These are phyloP conservation scores for Potamilus streckersoni DNA, from an alignment of 1,140 invertebrate genomes.

Conservation along the genomic window DNA sequence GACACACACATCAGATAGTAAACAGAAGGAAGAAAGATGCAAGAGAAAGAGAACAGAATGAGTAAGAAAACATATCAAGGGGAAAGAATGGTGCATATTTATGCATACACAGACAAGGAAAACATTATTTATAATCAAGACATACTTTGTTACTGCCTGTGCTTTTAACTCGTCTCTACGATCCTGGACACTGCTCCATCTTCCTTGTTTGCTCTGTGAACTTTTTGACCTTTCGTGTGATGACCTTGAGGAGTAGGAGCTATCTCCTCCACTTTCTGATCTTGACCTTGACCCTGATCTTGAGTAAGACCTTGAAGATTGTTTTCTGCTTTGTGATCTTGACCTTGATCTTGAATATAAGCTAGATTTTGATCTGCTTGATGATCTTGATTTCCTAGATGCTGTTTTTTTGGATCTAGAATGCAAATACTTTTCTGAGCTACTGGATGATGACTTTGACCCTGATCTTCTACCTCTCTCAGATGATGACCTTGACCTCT, in stretches of 20 bases:
- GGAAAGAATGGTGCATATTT: too few relatives aligned
- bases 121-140: too few relatives aligned
- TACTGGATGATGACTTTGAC: slow-evolving; percentile 17
- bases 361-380: slow-evolving; percentile 1
- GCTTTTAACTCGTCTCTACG: too few relatives aligned
- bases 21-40: too few relatives aligned
- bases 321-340: slow-evolving; percentile 1
- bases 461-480: slow-evolving; percentile 8
- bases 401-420: slow-evolving; percentile 5
- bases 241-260: not conserved
- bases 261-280: slow-evolving; percentile 8
- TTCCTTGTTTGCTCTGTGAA: too few relatives aligned
- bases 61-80: too few relatives aligned
- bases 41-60: too few relatives aligned
- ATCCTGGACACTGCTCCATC: too few relatives aligned
- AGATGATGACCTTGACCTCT: not conserved
- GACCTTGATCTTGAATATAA: slow-evolving; percentile 19
- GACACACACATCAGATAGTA: too few relatives aligned
- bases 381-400: slow-evolving; percentile 6
- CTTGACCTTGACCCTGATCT: slow-evolving; percentile 20
- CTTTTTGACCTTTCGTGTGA: too few relatives aligned
- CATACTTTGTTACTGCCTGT: too few relatives aligned
- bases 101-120: too few relatives aligned
- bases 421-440: not conserved
- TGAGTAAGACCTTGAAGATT: slow-evolving; percentile 25